Evolutionary conservation across 1,140 invertebrate genomes (phyloP), one percentile per base, ranked within the genome.

Genomic region (Drosophila tropicalis): DNA sequence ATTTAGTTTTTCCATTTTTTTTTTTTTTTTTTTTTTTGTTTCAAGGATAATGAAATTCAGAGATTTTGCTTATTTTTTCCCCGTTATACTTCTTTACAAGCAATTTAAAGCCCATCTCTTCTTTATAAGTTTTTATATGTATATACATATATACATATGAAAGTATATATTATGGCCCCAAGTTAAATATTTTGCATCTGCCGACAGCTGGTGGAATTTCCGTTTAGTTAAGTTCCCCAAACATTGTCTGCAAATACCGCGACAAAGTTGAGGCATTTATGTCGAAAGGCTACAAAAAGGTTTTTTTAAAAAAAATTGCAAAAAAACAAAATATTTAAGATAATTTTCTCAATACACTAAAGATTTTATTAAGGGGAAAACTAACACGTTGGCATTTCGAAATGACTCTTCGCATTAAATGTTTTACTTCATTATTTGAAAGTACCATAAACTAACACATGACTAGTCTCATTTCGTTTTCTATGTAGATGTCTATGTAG

Each of bases 21-120:
- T 22, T 22, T 22, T 51, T 51, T 22, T 51, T 22, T 51, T 6
- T 51, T 22, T 22, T 22, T 51, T 51, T 22, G 6, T 51, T 51
- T 9, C 19, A 73, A 76, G 62, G 79, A 79, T 87, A 86, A 86
- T 82, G 72, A 87, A 87, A 86, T 79, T 57, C 72, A 56, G 39
- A 67, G 79, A 76, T 68, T 76, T 83, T 32, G 10, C 1, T 44
- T 62, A 40, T 34, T 1, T 12, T 39, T 34, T 62, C 63, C 55
- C 55, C 9, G 12, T 62, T 67, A 29, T 1, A 29, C 29, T 67
- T 47, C n/a, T 3, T 13, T 3, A 56, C 32, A 10, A 47, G 44
- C 44, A 47, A 47, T 47, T 51, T 51, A 51, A 51, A 51, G 44
- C 44, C 44, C 44, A 51, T 51, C 44, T 51, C 9, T 10, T 17